These are phyloP conservation scores for Penaeus indicus DNA, from an alignment of 1,140 invertebrate genomes.

Conservation along the genomic window DNA sequence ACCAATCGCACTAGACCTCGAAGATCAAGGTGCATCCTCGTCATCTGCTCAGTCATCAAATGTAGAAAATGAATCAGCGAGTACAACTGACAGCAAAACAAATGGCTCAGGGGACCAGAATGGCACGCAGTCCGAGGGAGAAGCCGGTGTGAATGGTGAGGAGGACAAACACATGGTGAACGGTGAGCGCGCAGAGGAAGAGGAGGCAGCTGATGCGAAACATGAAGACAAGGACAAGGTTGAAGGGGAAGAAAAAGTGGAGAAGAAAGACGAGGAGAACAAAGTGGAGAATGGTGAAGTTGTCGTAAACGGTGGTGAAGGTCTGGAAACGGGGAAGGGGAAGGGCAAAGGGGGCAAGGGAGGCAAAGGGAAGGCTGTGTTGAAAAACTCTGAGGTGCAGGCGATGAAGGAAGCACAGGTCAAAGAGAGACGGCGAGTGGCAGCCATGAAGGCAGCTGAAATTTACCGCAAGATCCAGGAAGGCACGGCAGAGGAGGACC, in stretches of 20 bases:
- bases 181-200: slow-evolving; percentile 36
- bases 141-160: slow-evolving; percentile 23
- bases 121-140: slow-evolving; percentile 33
- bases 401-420: slow-evolving; percentile 51
- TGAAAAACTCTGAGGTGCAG: slow-evolving; percentile 60
- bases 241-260: slow-evolving; percentile 70
- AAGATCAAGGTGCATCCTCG: neutral
- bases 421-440: slow-evolving; percentile 56
- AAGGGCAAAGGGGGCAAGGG: slow-evolving; percentile 71
- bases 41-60: neutral
- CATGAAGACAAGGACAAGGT: slow-evolving; percentile 69
- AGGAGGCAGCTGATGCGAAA: slow-evolving; percentile 29
- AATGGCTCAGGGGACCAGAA: slow-evolving; percentile 36
- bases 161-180: slow-evolving; percentile 35
- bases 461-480: slow-evolving; percentile 69
- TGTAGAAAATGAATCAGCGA: slow-evolving; percentile 28
- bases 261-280: slow-evolving; percentile 30
- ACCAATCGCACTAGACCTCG: slow-evolving; percentile 34
- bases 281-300: slow-evolving; percentile 45
- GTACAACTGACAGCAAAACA: slow-evolving; percentile 22
- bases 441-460: slow-evolving; percentile 60
- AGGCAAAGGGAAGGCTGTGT: slow-evolving; percentile 51
- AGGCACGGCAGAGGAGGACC: slow-evolving; percentile 37
- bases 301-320: slow-evolving; percentile 32
- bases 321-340: slow-evolving; percentile 67